phyloP scores from a whole-genome alignment of 2,113 vertebrate genomes.

The Megaleporinus macrocephalus region DNA sequence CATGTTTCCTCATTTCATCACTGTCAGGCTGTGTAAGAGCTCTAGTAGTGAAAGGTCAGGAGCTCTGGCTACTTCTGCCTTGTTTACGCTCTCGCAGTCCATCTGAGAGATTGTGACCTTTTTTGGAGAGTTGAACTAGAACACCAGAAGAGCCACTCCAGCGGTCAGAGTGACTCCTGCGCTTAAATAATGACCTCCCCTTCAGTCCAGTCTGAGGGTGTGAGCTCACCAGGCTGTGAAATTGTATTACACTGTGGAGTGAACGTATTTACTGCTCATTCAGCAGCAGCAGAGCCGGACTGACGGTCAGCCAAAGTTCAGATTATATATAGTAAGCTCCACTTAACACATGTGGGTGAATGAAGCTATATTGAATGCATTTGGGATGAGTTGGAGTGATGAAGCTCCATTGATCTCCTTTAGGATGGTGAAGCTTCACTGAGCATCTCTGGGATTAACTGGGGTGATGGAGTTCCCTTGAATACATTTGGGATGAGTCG shows the following conservation, averaged over 20 bases:
- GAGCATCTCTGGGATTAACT: too few relatives aligned
- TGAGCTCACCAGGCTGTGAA: slow-evolving; percentile 74
- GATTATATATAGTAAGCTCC: too few relatives aligned
- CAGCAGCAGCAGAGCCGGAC: too few relatives aligned
- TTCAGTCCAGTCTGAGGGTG: slow-evolving; percentile 62
- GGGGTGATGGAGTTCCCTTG: too few relatives aligned
- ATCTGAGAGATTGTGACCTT: slow-evolving; percentile 50
- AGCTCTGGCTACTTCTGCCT: slow-evolving; percentile 46
- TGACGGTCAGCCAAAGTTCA: too few relatives aligned
- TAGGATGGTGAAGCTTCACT: too few relatives aligned
- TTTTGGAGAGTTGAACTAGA: slow-evolving; percentile 13
- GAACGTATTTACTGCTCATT: too few relatives aligned
- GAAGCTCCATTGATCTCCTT: too few relatives aligned
- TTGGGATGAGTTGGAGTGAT: too few relatives aligned
- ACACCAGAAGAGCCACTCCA: slow-evolving; percentile 31
- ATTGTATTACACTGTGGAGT: slow-evolving; percentile 62
- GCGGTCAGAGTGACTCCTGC: slow-evolving; percentile 42
- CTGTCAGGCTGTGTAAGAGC: slow-evolving; percentile 26
- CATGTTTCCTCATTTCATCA: neutral
- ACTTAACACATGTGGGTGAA: too few relatives aligned
- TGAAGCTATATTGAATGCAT: too few relatives aligned
- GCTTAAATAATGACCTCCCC: slow-evolving; percentile 43
- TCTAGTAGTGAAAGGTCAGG: slow-evolving; percentile 54
- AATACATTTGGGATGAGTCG: too few relatives aligned
- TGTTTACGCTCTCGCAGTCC: slow-evolving; percentile 60